These are phyloP conservation scores for Squalus acanthias DNA, from an alignment of 2,797 vertebrate species.

Conservation along the genomic window DNA sequence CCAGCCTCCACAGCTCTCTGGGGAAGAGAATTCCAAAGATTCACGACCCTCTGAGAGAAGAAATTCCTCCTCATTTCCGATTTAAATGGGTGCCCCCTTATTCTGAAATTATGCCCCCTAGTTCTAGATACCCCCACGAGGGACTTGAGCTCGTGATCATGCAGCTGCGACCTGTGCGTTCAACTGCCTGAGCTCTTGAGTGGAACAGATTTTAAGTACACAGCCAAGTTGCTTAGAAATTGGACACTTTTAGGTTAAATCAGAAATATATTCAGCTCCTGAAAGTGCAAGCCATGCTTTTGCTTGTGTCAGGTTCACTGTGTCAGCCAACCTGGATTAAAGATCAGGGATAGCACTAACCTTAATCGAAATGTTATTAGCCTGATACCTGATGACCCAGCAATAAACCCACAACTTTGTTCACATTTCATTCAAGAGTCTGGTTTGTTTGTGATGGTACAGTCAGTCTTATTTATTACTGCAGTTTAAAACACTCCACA, in stretches of 20 bases:
- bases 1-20: too few species aligned
- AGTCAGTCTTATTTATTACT: constrained; percentile 19
- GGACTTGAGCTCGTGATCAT: background rate
- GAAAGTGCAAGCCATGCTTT: background rate
- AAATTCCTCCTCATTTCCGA: too few species aligned
- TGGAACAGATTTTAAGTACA: background rate
- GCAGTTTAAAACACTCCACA: background rate
- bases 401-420: background rate
- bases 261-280: background rate
- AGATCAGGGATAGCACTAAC: background rate
- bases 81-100: too few species aligned
- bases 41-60: too few species aligned
- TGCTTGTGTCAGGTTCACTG: background rate
- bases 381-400: background rate
- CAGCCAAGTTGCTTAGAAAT: background rate
- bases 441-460: background rate
- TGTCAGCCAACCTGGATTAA: background rate
- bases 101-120: too few species aligned
- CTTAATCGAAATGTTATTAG: background rate
- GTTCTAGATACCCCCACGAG: too few species aligned
- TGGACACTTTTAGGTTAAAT: background rate
- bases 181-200: background rate
- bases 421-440: background rate
- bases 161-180: background rate
- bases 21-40: too few species aligned